These are phyloP conservation scores for Litoditis marina DNA, from an alignment of 2,888 invertebrate species.

Conservation along the genomic window DNA sequence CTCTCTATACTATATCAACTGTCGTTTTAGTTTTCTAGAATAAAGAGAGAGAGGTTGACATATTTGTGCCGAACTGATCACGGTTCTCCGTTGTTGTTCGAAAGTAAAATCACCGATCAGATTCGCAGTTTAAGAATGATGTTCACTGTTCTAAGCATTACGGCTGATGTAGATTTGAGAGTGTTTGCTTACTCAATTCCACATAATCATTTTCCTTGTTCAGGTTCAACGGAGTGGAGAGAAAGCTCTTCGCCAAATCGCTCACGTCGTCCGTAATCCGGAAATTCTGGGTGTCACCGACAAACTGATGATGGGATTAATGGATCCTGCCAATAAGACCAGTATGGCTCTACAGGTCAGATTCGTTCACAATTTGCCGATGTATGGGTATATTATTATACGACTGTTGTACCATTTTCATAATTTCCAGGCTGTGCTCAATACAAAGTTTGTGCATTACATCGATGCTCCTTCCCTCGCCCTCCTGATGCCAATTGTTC, in stretches of 20 bases:
- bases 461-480: constrained; percentile 97
- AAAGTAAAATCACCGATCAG: too few relatives aligned
- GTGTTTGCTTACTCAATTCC: too few relatives aligned
- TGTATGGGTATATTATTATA: background rate
- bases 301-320: constrained; percentile 45
- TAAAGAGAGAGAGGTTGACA: too few relatives aligned
- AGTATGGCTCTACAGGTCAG: constrained; percentile 20
- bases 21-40: too few relatives aligned
- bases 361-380: background rate
- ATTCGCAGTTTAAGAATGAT: too few relatives aligned
- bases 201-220: constrained; percentile 69
- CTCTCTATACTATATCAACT: too few relatives aligned
- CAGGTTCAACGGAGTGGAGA: constrained; percentile 70
- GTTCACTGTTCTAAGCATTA: too few relatives aligned
- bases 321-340: constrained; percentile 82
- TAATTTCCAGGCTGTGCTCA: constrained; percentile 46
- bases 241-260: constrained; percentile 90
- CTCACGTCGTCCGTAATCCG: constrained; percentile 94
- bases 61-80: too few relatives aligned
- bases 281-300: constrained; percentile 73
- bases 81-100: too few relatives aligned
- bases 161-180: too few relatives aligned
- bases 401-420: background rate
- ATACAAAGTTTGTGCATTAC: constrained; percentile 87
- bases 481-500: constrained; percentile 97